These are phyloP conservation scores for Magallana nippona DNA, from an alignment of 2,888 invertebrate species.

Conservation along the genomic window DNA sequence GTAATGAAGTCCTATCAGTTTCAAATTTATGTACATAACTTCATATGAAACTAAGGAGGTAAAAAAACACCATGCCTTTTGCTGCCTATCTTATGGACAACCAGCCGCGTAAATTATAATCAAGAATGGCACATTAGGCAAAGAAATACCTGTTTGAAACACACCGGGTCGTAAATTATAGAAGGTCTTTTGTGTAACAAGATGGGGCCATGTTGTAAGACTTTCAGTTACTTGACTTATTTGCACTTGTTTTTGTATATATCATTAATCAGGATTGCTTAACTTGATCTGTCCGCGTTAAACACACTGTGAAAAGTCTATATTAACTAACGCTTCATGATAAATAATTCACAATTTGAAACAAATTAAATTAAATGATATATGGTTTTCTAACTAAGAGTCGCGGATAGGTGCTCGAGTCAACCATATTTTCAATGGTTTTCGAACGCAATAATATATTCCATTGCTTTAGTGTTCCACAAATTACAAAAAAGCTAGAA, in stretches of 20 bases:
- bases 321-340: no score
- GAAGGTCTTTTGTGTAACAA: background rate
- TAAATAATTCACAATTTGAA: no score
- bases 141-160: constrained; percentile 7
- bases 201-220: background rate
- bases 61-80: background rate
- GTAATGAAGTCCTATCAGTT: constrained; percentile 1
- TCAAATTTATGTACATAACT: constrained; percentile 17
- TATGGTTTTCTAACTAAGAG: no score
- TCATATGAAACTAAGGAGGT: background rate
- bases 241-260: background rate
- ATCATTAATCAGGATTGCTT: no score
- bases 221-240: background rate
- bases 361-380: no score
- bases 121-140: background rate
- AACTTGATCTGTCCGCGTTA: no score
- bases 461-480: no score
- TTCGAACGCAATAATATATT: no score
- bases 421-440: no score
- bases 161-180: background rate
- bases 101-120: constrained; percentile 5
- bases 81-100: background rate
- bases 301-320: no score
- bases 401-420: no score
- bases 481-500: no score